Evolutionary conservation across 1,140 invertebrate species (phyloP).

Genomic region (Adoxophyes honmai): DNA sequence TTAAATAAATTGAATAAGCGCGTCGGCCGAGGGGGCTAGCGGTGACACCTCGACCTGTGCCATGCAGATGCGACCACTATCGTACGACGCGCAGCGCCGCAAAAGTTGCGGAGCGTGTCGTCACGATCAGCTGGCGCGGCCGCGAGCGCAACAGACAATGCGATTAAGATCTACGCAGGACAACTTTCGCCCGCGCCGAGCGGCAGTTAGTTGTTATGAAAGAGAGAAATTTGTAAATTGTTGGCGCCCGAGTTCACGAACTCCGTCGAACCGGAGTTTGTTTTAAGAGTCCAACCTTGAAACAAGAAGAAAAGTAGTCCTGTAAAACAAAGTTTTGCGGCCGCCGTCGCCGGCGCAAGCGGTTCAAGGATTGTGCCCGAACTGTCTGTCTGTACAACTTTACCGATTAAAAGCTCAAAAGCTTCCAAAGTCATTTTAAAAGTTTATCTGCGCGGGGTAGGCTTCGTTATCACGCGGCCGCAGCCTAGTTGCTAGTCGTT

Average conservation of each 20-base stretch:
- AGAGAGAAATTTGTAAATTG: slow-evolving; percentile 79
- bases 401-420: slow-evolving; percentile 79
- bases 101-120: slow-evolving; percentile 63
- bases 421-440: slow-evolving; percentile 79
- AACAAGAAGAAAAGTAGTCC: slow-evolving; percentile 79
- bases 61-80: background rate
- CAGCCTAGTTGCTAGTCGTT: slow-evolving; percentile 75
- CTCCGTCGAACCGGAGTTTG: slow-evolving; percentile 77
- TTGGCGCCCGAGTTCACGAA: slow-evolving; percentile 78
- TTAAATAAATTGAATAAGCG: slow-evolving; percentile 75
- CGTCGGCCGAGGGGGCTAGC: slow-evolving; percentile 51
- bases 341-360: slow-evolving; percentile 77
- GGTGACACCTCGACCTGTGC: slow-evolving; percentile 2
- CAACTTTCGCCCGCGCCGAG: slow-evolving; percentile 74
- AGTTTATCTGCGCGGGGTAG: slow-evolving; percentile 76
- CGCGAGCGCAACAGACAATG: slow-evolving; percentile 74
- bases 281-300: slow-evolving; percentile 79
- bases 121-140: slow-evolving; percentile 69
- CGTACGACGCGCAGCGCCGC: slow-evolving; percentile 19
- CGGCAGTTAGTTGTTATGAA: slow-evolving; percentile 79
- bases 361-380: slow-evolving; percentile 78
- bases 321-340: slow-evolving; percentile 79
- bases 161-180: slow-evolving; percentile 76
- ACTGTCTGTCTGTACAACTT: slow-evolving; percentile 78
- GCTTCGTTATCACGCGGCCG: slow-evolving; percentile 68